Conservation (phyloP, 64 coral and sea anemone species). For the Cladopsammia gracilis region DNA sequence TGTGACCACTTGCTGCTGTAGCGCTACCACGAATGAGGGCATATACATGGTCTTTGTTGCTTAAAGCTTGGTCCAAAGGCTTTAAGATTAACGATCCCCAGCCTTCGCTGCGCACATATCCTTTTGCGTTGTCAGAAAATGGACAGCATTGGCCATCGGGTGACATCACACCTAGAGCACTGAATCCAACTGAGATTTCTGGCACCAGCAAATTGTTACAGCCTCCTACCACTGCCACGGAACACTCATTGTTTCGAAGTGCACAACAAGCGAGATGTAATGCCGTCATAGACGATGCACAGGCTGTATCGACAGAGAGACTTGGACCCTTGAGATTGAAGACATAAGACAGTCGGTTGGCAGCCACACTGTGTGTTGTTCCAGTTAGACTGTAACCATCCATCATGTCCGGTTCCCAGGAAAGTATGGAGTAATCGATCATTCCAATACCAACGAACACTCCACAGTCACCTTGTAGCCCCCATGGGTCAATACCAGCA, state of each 20-base stretch:
- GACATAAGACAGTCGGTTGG: constrained; percentile 3
- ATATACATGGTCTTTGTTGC: constrained; percentile 2
- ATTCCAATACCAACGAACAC: constrained; percentile 18
- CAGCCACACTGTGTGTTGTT: constrained; percentile 4
- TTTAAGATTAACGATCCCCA: constrained; percentile 1
- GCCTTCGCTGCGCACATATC: constrained; percentile 31
- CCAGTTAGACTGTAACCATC: constrained; percentile 14
- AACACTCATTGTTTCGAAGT: constrained; percentile 2
- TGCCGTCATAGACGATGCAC: constrained; percentile 16
- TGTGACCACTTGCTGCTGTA: neutral
- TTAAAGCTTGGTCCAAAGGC: constrained; percentile 16
- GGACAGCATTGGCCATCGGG: constrained; percentile 17
- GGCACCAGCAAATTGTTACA: neutral
- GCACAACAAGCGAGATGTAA: constrained; percentile 20
- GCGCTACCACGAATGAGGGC: constrained; percentile 1
- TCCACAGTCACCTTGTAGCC: neutral
- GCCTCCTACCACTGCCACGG: constrained; percentile 19
- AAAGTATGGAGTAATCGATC: neutral
- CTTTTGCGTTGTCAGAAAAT: constrained; percentile 4
- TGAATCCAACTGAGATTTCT: neutral
- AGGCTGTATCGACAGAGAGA: constrained; percentile 31
- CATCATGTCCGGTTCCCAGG: neutral
- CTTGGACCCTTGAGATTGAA: constrained; percentile 28
- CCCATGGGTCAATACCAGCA: neutral
- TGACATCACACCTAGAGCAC: constrained; percentile 8